Base-by-base conservation (phyloP, 2,888 invertebrate species). In the Patella ulyssiponensis region DNA sequence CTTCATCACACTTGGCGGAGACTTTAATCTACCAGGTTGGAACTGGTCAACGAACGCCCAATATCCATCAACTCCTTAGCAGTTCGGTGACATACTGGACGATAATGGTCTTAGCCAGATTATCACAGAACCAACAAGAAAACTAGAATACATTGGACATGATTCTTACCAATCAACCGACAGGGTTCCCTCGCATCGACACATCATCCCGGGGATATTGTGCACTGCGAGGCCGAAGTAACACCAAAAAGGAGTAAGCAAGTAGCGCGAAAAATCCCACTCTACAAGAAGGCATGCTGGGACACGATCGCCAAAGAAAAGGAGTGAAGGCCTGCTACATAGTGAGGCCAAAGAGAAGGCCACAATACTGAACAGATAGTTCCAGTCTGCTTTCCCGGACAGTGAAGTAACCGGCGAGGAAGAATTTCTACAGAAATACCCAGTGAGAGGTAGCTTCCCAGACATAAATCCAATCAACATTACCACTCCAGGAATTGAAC, bases 211-310 rank as follows among this genome's bases (percentile, higher is more conserved):
- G n/a, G n/a, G n/a, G 27, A 27, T 27, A 27, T 27, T 27, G 27
- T 27, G 1, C 73, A 74, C 17, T 23, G 69, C 0, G 76, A 81
- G 52, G 15, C 77, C 23, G 64, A 78, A n/a, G 17, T 53, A n/a
- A n/a, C 64, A 11, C 56, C 74, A n/a, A 44, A 53, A 4, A 71
- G 27, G 15, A 15, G 23, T 17, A 77, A 33, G 23, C 80, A 81
- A 44, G 56, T 52, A 44, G 70, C 77, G 3, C 44, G 80, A 0
- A 54, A 74, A 23, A 80, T 80, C 3, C 79, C 78, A 14, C 76
- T 81, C 7, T 83, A 81, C 78, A 78, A 74, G n/a, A 78, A 79
- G 15, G 83, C 81, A 20, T 51, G 76, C 51, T 81, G 80, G 80
- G 76, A 77, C n/a, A 71, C 33, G 51, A 72, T 83, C 12, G 27